Conservation (phyloP, 2,113 vertebrate species). For the Lepidothrix coronata region DNA sequence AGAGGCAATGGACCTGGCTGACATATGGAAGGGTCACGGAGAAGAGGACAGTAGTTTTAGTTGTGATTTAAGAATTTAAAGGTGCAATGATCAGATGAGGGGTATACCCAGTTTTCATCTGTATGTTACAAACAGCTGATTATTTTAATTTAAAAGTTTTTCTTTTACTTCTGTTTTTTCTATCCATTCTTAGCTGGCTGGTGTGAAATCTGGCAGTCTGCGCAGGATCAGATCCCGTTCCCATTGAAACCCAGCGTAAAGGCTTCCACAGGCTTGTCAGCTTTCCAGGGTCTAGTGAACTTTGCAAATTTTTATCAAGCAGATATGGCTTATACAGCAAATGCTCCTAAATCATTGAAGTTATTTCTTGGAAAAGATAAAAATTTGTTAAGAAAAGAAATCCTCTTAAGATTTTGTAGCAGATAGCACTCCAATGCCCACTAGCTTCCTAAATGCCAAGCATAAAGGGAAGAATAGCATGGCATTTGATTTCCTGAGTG, state of each 20-base stretch:
- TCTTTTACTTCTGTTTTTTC: neutral
- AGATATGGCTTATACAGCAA: neutral
- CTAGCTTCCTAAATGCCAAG: neutral
- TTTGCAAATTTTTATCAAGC: neutral
- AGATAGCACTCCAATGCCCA: neutral
- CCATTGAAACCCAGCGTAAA: neutral
- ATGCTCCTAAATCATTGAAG: neutral
- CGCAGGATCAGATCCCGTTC: neutral
- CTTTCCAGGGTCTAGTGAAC: neutral
- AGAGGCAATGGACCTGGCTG: neutral
- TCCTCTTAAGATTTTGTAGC: neutral
- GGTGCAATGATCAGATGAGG: neutral
- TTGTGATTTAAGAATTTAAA: neutral
- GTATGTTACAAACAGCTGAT: neutral
- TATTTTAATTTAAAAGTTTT: neutral
- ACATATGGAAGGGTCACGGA: neutral
- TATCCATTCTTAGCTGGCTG: neutral
- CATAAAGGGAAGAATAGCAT: neutral
- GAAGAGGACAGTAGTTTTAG: neutral
- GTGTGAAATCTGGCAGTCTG: neutral
- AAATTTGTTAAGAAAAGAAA: neutral
- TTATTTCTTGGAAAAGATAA: neutral
- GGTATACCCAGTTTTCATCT: neutral
- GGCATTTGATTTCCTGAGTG: neutral
- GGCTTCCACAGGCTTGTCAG: neutral